A percentile compares a stretch with the other conserved stretches of the same genome.
Evolutionary conservation across 1,140 invertebrate genomes (phyloP).

Genomic region (Drosophila subpulchrella): DNA sequence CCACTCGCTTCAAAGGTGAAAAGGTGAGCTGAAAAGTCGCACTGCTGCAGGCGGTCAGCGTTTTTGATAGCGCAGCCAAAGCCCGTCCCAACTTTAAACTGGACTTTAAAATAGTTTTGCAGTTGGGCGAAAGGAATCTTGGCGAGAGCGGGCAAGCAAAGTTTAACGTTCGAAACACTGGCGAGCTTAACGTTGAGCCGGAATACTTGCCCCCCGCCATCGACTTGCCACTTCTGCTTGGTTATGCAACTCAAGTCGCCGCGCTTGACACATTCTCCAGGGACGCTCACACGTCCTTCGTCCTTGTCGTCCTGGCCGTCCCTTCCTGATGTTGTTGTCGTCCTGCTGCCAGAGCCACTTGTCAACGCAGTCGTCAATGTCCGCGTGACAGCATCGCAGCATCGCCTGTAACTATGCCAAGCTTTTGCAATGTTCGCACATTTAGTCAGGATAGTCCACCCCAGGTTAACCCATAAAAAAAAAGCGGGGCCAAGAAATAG

Average conservation of each 20-base stretch:
- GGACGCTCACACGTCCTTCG: slow-evolving; percentile 63
- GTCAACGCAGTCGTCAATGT: slow-evolving; percentile 82
- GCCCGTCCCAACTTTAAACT: slow-evolving; percentile 36
- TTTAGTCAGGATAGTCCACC: slow-evolving; percentile 14
- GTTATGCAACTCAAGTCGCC: slow-evolving; percentile 77
- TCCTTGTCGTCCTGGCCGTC: background rate
- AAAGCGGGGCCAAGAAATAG: too few species aligned
- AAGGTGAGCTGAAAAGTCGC: slow-evolving; percentile 56
- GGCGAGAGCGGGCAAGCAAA: slow-evolving; percentile 12
- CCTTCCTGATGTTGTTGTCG: slow-evolving; percentile 13
- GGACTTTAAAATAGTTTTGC: slow-evolving; percentile 66
- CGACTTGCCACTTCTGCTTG: slow-evolving; percentile 49
- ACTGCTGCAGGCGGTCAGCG: slow-evolving; percentile 44
- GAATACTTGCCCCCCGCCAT: slow-evolving; percentile 24
- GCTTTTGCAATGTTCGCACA: slow-evolving; percentile 74
- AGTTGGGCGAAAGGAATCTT: slow-evolving; percentile 11
- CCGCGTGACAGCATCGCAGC: slow-evolving; percentile 65
- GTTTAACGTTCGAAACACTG: slow-evolving; percentile 64
- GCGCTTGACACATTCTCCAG: slow-evolving; percentile 79
- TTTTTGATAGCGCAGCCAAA: slow-evolving; percentile 9
- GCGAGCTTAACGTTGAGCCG: slow-evolving; percentile 21
- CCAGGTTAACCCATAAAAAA: slow-evolving; percentile 4
- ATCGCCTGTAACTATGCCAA: slow-evolving; percentile 70
- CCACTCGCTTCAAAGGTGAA: slow-evolving; percentile 52
- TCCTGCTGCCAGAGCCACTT: slow-evolving; percentile 59